Conservation (phyloP, 2,888 invertebrate genomes). For the Laspeyria flexula region DNA sequence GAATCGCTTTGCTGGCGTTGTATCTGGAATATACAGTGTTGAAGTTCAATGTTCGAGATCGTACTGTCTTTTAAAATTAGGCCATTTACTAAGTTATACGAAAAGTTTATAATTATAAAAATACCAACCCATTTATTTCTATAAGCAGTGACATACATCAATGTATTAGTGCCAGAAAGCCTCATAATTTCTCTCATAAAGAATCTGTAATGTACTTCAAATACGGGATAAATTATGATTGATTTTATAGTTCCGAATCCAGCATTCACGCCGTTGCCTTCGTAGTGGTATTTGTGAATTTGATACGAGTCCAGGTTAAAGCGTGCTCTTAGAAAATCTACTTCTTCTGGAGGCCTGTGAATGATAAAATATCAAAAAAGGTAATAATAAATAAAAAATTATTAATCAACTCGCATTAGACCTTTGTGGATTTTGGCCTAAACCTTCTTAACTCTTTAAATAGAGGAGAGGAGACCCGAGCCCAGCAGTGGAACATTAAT, state of each 20-base stretch:
- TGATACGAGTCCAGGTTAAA: conserved; percentile 66
- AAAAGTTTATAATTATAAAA: too few relatives aligned
- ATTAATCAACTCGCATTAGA: too few relatives aligned
- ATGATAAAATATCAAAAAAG: neutral
- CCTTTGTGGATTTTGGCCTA: too few relatives aligned
- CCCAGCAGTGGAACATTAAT: too few relatives aligned
- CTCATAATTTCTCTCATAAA: conserved; percentile 88
- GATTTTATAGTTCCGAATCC: conserved; percentile 62
- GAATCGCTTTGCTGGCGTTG: too few relatives aligned
- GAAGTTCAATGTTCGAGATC: too few relatives aligned
- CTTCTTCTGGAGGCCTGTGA: conserved; percentile 58
- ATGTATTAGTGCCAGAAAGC: conserved; percentile 70
- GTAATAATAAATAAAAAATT: too few relatives aligned
- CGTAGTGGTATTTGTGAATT: conserved; percentile 65
- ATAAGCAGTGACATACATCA: conserved; percentile 74
- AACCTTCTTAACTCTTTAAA: too few relatives aligned
- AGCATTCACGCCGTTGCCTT: conserved; percentile 45
- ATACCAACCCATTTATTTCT: conserved; percentile 80
- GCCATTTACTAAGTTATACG: too few relatives aligned
- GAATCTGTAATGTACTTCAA: conserved; percentile 83
- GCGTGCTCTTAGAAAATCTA: conserved; percentile 63
- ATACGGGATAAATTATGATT: conserved; percentile 83
- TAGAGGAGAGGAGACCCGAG: too few relatives aligned
- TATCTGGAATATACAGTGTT: too few relatives aligned
- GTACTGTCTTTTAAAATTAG: too few relatives aligned